Percentiles rank a stretch among this genome's conserved stretches.
Conservation (phyloP, 2,888 invertebrate species). For the Brassicogethes aeneus region DNA sequence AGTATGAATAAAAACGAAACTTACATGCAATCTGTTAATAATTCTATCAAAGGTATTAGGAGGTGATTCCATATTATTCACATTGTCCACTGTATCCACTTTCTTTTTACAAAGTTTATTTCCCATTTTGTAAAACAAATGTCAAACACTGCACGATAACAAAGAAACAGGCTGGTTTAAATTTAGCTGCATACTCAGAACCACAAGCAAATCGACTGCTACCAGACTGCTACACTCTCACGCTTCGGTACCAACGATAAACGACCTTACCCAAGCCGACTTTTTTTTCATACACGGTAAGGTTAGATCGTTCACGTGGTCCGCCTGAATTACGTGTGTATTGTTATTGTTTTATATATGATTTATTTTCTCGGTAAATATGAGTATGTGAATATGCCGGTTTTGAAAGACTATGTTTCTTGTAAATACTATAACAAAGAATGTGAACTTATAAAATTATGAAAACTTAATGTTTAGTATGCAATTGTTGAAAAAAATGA, state of each 20-base stretch:
- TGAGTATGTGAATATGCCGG: too few species aligned
- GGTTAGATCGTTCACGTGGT: conserved; percentile 16
- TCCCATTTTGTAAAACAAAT: conserved; percentile 28
- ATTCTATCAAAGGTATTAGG: conserved; percentile 33
- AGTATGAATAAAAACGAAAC: conserved; percentile 18
- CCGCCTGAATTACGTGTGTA: too few species aligned
- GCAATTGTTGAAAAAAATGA: too few species aligned
- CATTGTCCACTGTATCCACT: conserved; percentile 25
- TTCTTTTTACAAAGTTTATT: conserved; percentile 38
- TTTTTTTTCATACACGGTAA: conserved; percentile 16
- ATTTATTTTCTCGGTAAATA: too few species aligned
- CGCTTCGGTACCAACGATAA: neutral
- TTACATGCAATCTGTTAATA: conserved; percentile 36
- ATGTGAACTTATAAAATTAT: too few species aligned
- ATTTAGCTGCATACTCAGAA: too few species aligned
- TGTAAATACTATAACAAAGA: too few species aligned
- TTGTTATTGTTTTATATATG: neutral
- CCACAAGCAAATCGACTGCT: neutral
- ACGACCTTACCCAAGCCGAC: conserved; percentile 2
- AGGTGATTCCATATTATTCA: conserved; percentile 20
- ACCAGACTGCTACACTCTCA: neutral
- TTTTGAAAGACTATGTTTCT: too few species aligned
- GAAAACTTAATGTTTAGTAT: too few species aligned
- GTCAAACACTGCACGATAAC: neutral
- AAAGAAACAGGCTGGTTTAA: neutral